phyloP scores from a whole-genome alignment of 2,888 invertebrate species.

The Synanthedon andrenaeformis region DNA sequence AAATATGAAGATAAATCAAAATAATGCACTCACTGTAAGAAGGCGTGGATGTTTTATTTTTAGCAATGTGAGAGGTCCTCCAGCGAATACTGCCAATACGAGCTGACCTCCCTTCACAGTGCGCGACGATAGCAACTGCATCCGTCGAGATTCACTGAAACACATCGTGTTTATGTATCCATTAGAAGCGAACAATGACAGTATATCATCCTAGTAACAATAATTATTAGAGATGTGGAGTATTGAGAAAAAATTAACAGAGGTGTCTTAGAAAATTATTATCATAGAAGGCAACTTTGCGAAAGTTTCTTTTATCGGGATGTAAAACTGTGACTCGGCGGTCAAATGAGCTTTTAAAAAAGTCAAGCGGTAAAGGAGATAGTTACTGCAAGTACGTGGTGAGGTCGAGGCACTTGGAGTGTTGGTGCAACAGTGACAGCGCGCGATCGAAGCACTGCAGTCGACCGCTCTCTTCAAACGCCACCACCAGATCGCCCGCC shows the following conservation, averaged over 20 bases:
- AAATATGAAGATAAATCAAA: background rate
- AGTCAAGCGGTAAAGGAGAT: background rate
- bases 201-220: too few species aligned
- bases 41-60: slow-evolving; percentile 42
- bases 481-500: slow-evolving; percentile 45
- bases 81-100: slow-evolving; percentile 31
- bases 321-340: too few species aligned
- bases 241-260: too few species aligned
- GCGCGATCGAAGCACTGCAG: slow-evolving; percentile 61
- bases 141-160: slow-evolving; percentile 21
- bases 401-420: slow-evolving; percentile 49
- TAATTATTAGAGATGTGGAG: too few species aligned
- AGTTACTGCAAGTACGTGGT: slow-evolving; percentile 36
- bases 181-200: too few species aligned
- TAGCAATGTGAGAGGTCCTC: slow-evolving; percentile 44
- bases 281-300: too few species aligned
- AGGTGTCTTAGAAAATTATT: too few species aligned
- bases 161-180: too few species aligned
- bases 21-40: slow-evolving; percentile 26
- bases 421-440: slow-evolving; percentile 44
- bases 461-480: slow-evolving; percentile 48
- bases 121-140: slow-evolving; percentile 35
- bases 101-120: slow-evolving; percentile 26
- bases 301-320: too few species aligned
- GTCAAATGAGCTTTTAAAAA: too few species aligned